Evolutionary conservation across 2,113 vertebrate genomes (phyloP).

Genomic region (Australoheros scitulus): DNA sequence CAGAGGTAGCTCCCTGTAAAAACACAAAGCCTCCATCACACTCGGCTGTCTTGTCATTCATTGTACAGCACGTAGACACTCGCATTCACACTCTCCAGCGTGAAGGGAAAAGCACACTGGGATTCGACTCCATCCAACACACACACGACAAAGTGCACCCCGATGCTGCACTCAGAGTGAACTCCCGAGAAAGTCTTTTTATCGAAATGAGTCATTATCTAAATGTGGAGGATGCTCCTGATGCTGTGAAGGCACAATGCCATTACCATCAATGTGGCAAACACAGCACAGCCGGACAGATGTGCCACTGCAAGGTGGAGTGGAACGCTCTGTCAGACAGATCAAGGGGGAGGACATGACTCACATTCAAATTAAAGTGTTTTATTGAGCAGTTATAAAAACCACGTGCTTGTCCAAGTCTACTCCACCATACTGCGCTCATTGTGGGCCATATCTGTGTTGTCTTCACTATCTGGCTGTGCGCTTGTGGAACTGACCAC

Average conservation of each 20-base stretch:
- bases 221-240: constrained; percentile 49
- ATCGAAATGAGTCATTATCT: constrained; percentile 66
- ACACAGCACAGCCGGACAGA: constrained; percentile 21
- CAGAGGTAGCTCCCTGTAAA: constrained; percentile 22
- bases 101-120: neutral
- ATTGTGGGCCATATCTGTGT: constrained; percentile 29
- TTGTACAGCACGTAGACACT: constrained; percentile 30
- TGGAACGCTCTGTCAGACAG: neutral
- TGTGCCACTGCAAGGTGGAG: constrained; percentile 27
- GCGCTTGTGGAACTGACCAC: neutral
- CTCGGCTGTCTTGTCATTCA: constrained; percentile 30
- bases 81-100: neutral
- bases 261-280: constrained; percentile 53
- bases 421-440: constrained; percentile 7
- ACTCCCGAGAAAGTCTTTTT: constrained; percentile 52
- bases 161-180: constrained; percentile 47
- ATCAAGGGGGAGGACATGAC: constrained; percentile 11
- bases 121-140: neutral
- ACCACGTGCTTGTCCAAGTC: neutral
- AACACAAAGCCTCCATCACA: constrained; percentile 35
- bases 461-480: neutral
- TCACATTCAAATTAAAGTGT: constrained; percentile 58
- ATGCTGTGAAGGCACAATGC: constrained; percentile 25
- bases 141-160: neutral
- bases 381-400: constrained; percentile 53